Evolutionary conservation across 2,113 vertebrate genomes (phyloP).

Genomic region (Tragelaphus imberbis): DNA sequence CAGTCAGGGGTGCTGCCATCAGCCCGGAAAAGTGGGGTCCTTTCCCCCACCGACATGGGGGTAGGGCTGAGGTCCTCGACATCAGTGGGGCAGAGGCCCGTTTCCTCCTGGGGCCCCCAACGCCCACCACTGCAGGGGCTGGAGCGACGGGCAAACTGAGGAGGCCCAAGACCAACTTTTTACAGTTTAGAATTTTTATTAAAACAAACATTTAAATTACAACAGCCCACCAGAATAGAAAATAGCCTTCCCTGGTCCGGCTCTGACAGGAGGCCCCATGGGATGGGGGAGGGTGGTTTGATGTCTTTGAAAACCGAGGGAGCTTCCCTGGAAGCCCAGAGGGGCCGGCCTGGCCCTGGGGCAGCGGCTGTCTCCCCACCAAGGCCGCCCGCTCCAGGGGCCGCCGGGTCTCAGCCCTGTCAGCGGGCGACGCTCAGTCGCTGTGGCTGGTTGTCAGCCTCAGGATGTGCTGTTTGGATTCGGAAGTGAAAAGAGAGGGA

Average conservation of each 20-base stretch:
- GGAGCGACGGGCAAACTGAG: background rate
- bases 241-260: background rate
- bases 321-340: background rate
- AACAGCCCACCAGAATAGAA: conserved; percentile 38
- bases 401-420: background rate
- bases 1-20: background rate
- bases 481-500: background rate
- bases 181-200: conserved; percentile 77
- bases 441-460: background rate
- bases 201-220: conserved; percentile 67
- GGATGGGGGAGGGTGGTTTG: background rate
- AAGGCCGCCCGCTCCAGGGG: background rate
- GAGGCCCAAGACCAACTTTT: background rate
- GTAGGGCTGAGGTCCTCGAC: background rate
- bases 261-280: conserved; percentile 1
- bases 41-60: background rate
- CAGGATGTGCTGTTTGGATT: background rate
- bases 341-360: background rate
- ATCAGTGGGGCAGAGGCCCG: background rate
- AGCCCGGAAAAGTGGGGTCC: accelerated
- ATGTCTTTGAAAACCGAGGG: background rate
- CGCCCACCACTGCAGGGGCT: background rate
- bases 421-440: background rate
- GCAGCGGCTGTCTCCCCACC: background rate
- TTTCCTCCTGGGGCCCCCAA: background rate